These are phyloP conservation scores for Engystomops pustulosus DNA, from an alignment of 2,113 vertebrate genomes.

Conservation along the genomic window DNA sequence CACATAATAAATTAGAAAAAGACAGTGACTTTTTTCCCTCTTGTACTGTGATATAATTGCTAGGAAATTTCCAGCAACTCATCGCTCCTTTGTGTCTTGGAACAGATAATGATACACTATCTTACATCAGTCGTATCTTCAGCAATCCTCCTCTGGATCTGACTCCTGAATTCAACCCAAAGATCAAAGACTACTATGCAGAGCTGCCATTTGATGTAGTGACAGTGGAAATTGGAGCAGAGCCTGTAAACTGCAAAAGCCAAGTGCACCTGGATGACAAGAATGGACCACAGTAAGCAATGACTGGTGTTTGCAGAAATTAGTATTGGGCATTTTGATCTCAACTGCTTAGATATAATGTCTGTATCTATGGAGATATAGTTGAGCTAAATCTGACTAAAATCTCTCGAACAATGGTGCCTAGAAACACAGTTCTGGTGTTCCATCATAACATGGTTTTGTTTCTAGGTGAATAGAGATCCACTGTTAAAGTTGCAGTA, in stretches of 20 bases:
- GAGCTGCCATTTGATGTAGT: slow-evolving; percentile 91
- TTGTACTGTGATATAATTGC: background rate
- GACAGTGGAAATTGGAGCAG: slow-evolving; percentile 80
- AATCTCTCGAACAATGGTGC: no score
- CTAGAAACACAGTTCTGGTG: no score
- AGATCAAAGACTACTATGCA: slow-evolving; percentile 84
- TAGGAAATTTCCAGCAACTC: background rate
- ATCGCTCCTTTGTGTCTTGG: slow-evolving; percentile 64
- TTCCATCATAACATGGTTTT: no score
- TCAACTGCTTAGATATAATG: background rate
- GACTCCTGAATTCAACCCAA: slow-evolving; percentile 83
- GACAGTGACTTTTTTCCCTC: no score
- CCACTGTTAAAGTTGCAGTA: no score
- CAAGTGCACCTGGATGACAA: slow-evolving; percentile 82
- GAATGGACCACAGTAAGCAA: slow-evolving; percentile 82
- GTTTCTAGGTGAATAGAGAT: no score
- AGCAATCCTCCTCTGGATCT: slow-evolving; percentile 82
- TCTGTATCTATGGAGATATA: no score
- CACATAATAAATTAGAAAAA: no score
- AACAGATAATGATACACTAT: slow-evolving; percentile 80
- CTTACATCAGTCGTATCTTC: slow-evolving; percentile 85
- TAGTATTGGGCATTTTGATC: background rate
- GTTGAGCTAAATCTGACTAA: no score
- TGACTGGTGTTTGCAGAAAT: background rate
- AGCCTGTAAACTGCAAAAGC: slow-evolving; percentile 77